These are phyloP conservation scores for Lochmaea crataegi DNA, from an alignment of 2,888 invertebrate species.

Conservation along the genomic window DNA sequence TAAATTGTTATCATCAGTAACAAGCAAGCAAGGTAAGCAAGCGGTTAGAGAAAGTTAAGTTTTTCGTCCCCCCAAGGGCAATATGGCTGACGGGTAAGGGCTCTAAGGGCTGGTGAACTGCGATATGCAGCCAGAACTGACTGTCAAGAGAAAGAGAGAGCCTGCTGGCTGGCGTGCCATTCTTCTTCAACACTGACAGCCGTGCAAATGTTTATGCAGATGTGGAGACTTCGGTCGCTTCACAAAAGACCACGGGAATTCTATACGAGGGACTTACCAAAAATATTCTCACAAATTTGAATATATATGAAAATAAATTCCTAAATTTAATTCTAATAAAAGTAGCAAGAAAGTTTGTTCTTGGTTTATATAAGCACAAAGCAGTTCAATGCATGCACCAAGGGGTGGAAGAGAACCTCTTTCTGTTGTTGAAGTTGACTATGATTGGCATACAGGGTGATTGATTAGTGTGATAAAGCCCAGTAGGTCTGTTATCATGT, in stretches of 20 bases:
- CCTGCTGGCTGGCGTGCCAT: slow-evolving; percentile 47
- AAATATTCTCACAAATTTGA: background rate
- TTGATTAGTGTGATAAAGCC: too few species aligned
- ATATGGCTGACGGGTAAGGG: slow-evolving; percentile 12
- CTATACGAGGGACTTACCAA: slow-evolving; percentile 19
- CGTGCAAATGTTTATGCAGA: slow-evolving; percentile 61
- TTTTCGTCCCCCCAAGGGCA: slow-evolving; percentile 12
- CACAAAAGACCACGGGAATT: slow-evolving; percentile 33
- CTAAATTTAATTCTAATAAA: too few species aligned
- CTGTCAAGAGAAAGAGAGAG: slow-evolving; percentile 12
- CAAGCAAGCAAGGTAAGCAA: slow-evolving; percentile 11
- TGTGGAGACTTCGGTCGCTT: slow-evolving; percentile 46
- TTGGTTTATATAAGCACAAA: too few species aligned
- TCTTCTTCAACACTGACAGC: slow-evolving; percentile 59
- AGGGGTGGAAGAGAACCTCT: too few species aligned
- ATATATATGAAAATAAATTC: too few species aligned
- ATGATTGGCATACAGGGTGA: too few species aligned
- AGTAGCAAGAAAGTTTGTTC: too few species aligned
- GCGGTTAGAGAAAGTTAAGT: slow-evolving; percentile 21
- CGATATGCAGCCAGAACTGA: slow-evolving; percentile 14
- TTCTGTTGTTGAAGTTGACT: too few species aligned
- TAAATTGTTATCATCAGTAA: slow-evolving; percentile 11
- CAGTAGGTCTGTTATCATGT: too few species aligned
- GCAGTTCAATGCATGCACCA: too few species aligned
- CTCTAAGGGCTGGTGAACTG: slow-evolving; percentile 22